phyloP scores from a whole-genome alignment of 2,888 invertebrate species.

The Adela reaumurella region DNA sequence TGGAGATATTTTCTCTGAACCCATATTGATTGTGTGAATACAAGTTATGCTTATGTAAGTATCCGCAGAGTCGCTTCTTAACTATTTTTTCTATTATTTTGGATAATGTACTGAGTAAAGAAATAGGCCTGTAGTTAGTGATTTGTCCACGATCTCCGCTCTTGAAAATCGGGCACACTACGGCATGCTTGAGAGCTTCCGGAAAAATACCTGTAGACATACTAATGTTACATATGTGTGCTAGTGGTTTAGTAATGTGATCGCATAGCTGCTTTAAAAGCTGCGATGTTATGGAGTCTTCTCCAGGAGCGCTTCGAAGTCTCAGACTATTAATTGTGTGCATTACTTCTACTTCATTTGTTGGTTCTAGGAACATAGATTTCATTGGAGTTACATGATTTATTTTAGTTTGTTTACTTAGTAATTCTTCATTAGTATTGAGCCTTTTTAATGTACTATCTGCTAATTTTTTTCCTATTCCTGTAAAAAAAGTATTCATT shows the following conservation, averaged over 20 bases:
- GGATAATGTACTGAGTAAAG: too few species aligned
- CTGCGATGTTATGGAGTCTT: neutral
- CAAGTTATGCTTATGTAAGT: too few species aligned
- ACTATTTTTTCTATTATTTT: too few species aligned
- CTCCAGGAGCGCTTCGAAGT: neutral
- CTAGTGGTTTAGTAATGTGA: neutral
- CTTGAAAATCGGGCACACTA: constrained; percentile 11
- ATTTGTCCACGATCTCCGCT: neutral
- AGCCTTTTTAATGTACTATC: neutral
- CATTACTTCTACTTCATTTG: neutral
- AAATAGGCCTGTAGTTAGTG: too few species aligned
- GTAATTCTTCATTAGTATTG: neutral
- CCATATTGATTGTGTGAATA: too few species aligned
- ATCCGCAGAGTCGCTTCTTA: too few species aligned
- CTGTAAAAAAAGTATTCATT: neutral
- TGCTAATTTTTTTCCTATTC: neutral
- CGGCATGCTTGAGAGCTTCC: neutral
- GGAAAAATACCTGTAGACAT: constrained; percentile 1
- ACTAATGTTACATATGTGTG: neutral
- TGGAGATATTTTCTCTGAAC: too few species aligned
- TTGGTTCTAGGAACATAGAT: neutral
- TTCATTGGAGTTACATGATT: neutral
- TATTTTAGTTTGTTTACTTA: neutral
- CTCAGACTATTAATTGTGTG: neutral
- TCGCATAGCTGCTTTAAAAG: neutral